Evolutionary conservation across 2,797 vertebrate species (phyloP), one percentile per base, ranked within the genome.

Genomic region (Anguilla megastoma): DNA sequence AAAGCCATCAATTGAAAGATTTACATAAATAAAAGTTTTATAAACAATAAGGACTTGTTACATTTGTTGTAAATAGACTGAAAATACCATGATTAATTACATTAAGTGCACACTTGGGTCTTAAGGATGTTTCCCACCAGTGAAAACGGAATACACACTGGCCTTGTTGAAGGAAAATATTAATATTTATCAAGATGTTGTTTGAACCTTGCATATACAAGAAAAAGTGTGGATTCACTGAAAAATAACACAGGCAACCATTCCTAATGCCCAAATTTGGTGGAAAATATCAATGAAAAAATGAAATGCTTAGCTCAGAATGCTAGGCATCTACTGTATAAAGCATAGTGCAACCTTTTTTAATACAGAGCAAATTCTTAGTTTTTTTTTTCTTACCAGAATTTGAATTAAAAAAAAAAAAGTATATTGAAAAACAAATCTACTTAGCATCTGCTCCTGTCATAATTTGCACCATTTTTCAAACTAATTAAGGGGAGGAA

Each of bases 21-120:
- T 66, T 87, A 21, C 76, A 87, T 76, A 87, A 87, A 63, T 83
- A 84, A 83, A 87, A 63, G 45, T 58, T 82, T 79, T 56, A 45
- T 86, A 74, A 52, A 86, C 63, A 86, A 86, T 18, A 33, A 21
- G 85, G 48, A 41, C 36, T n/a, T 41, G 85, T 86, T 74, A 86
- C 14, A 41, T 41, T 56, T 58, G 24, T 85, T 1, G 52, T 60
- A 85, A 58, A 58, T 58, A 85, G 85, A 66, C 6, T 33, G 9
- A 85, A 86, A 69, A 36, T 86, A 74, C 36, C 21, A 45, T 60
- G 7, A 50, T 50, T 50, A 50, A 63, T 85, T 85, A 85, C 54
- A 66, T 58, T 63, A 85, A 86, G 24, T 86, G 63, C 41, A 86
- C 45, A 50, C 41, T 27, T 16, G 63, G 60, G n/a, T 86, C 41